Evolutionary conservation across 2,888 invertebrate species (phyloP), one percentile per base, ranked within the genome.

Genomic region (Lithophane semibrunnea): DNA sequence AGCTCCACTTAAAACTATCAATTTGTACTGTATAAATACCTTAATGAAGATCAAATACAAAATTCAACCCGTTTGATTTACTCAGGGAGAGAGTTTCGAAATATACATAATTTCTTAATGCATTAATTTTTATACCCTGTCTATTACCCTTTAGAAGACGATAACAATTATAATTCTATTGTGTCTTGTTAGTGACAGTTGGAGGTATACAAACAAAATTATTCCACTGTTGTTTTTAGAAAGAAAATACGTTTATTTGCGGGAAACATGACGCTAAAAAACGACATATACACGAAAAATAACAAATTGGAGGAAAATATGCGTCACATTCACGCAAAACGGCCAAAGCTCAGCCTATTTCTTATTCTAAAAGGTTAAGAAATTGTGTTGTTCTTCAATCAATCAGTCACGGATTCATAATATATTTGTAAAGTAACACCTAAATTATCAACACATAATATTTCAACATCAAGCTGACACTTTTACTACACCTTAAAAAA

Each of bases 401-500:
- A 49, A 18, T 24, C 18, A 49, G 10, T 24, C 18, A 47, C 18
- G 10, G 24, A 65, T 65, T n/a, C n/a, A 16, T n/a, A 56, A 8
- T 5, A 8, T 5, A 0, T 24, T 7, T 1, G 18, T 24, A 24
- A 47, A 24, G 44, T 44, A 24, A 65, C 12, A 47, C 1, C 12
- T 12, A 49, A 47, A 47, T 9, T 29, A 18, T 61, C 29, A 24
- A 24, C 24, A 61, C 47, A 24, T n/a, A n/a, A 47, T 47, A 21
- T 29, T 29, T 49, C 18, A 67, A 66, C n/a, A n/a, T n/a, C n/a
- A n/a, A n/a, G n/a, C n/a, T 44, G 24, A 66, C 10, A 56, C 18
- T 63, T 64, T 56, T 47, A 64, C 9, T 13, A 13, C 10, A 10
- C n/a, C 37, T 7, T 4, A 10, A 44, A 72, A 79, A 66, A 79